phyloP scores from a whole-genome alignment of 2,113 vertebrate genomes.

The Larimichthys crocea region DNA sequence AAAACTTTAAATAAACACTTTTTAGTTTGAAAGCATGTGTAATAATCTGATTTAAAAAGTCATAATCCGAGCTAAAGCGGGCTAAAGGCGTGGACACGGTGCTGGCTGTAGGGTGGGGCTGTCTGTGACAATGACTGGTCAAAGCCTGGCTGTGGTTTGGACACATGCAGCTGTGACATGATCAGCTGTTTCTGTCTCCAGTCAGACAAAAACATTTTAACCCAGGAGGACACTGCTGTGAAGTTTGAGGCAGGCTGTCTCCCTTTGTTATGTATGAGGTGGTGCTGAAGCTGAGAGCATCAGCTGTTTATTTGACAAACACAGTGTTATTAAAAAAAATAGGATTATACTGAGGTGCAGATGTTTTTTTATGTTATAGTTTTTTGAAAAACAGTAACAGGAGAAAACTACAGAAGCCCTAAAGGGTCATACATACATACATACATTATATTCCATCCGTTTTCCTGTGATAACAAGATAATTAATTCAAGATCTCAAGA shows the following conservation, averaged over 20 bases:
- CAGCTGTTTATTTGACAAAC: not conserved
- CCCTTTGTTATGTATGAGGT: not conserved
- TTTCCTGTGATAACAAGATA: too few species aligned
- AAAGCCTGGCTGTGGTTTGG: not conserved
- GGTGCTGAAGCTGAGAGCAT: constrained; percentile 46
- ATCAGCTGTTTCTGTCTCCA: not conserved
- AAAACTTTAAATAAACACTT: not conserved
- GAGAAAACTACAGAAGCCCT: too few species aligned
- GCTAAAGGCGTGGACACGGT: constrained; percentile 6
- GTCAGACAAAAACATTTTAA: not conserved
- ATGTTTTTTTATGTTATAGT: too few species aligned
- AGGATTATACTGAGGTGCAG: too few species aligned
- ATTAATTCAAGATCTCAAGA: too few species aligned
- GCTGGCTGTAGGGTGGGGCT: constrained; percentile 68
- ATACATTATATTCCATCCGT: too few species aligned
- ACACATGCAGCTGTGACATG: not conserved
- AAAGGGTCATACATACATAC: too few species aligned
- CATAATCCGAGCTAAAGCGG: not conserved
- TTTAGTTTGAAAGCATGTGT: fast-evolving
- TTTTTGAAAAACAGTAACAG: too few species aligned
- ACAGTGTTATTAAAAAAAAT: too few species aligned
- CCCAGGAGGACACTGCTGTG: not conserved
- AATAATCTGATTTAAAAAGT: not conserved
- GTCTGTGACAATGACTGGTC: constrained; percentile 42
- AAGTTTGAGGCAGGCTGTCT: not conserved